Percentiles rank a stretch among this genome's conserved stretches.
These are phyloP conservation scores for Tubulanus polymorphus DNA, from an alignment of 2,888 invertebrate species.

Conservation along the genomic window DNA sequence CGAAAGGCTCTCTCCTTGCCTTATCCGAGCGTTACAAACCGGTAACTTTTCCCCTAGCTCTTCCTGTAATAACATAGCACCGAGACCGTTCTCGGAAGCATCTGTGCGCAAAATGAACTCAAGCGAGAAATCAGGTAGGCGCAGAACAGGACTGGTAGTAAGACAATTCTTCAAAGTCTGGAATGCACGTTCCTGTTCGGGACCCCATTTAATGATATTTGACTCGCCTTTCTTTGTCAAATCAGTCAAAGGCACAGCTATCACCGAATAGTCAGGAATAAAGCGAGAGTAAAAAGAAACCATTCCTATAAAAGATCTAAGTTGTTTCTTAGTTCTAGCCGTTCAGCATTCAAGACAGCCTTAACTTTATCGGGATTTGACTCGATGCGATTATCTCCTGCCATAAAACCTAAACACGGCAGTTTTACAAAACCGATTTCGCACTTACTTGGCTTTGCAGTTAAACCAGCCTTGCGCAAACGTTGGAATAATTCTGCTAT, in stretches of 20 bases:
- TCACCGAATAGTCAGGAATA: slow-evolving; percentile 17
- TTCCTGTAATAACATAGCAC: slow-evolving; percentile 26
- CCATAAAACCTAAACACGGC: slow-evolving; percentile 12
- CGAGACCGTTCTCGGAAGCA: slow-evolving; percentile 26
- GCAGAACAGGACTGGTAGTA: slow-evolving; percentile 17
- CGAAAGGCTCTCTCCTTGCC: slow-evolving; percentile 2
- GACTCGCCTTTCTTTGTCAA: slow-evolving; percentile 18
- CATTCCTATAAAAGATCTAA: slow-evolving; percentile 18
- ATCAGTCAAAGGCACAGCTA: slow-evolving; percentile 20
- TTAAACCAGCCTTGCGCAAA: slow-evolving; percentile 12
- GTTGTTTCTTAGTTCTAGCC: slow-evolving; percentile 15
- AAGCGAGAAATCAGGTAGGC: slow-evolving; percentile 18
- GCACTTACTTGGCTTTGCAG: slow-evolving; percentile 18
- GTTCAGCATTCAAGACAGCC: slow-evolving; percentile 10
- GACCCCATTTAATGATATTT: slow-evolving; percentile 20
- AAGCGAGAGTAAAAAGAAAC: slow-evolving; percentile 17
- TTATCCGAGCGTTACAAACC: slow-evolving; percentile 26
- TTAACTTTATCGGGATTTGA: slow-evolving; percentile 11
- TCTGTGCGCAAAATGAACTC: slow-evolving; percentile 24
- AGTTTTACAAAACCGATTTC: slow-evolving; percentile 3
- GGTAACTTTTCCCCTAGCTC: slow-evolving; percentile 17
- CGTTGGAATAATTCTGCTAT: slow-evolving; percentile 2
- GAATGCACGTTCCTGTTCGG: slow-evolving; percentile 13
- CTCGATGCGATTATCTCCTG: slow-evolving; percentile 6
- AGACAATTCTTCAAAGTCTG: slow-evolving; percentile 12